Evolutionary conservation across 2,888 invertebrate genomes (phyloP), one percentile per base, ranked within the genome.

Genomic region (Eupithecia pulchellata): DNA sequence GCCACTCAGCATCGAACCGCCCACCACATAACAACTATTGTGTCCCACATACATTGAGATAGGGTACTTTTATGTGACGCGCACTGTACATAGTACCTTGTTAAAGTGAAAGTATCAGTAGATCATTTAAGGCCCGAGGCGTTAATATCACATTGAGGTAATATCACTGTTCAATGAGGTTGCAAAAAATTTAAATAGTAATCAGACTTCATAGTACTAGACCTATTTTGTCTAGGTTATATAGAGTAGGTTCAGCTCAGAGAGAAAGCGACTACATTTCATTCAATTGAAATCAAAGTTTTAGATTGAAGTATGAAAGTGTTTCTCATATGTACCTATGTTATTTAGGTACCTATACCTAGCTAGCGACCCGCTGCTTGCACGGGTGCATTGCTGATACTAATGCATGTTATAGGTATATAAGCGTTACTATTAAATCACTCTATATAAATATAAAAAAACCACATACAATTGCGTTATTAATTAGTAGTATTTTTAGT

Each of bases 81-180:
- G n/a, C n/a, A n/a, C n/a, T n/a, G n/a, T n/a, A n/a, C n/a, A n/a
- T n/a, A n/a, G n/a, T n/a, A n/a, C n/a, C 2, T 55, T 11, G 34
- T 34, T 61, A 4, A 34, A 85, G 89, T 89, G 89, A 90, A 90
- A 90, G 90, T 86, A 82, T 79, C 77, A 76, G 73, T 77, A 79
- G 78, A 82, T 82, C 81, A 84, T 58, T 69, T 58, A 68, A 68
- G 6, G 62, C 69, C 63, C 11, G 63, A 66, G 67, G 75, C 64
- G 60, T 76, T 75, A 36, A 74, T 66, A 69, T 75, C 55, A 71
- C 67, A 77, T 73, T 76, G 75, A 75, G 64, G n/a, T n/a, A n/a
- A n/a, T n/a, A n/a, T n/a, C 75, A 72, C 68, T 64, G 73, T 73
- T 73, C 60, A 73, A 72, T 52, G 72, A 57, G 64, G 52, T 63